Evolutionary conservation across 2,888 invertebrate species (phyloP).

Genomic region (Pilophorus perplexus): DNA sequence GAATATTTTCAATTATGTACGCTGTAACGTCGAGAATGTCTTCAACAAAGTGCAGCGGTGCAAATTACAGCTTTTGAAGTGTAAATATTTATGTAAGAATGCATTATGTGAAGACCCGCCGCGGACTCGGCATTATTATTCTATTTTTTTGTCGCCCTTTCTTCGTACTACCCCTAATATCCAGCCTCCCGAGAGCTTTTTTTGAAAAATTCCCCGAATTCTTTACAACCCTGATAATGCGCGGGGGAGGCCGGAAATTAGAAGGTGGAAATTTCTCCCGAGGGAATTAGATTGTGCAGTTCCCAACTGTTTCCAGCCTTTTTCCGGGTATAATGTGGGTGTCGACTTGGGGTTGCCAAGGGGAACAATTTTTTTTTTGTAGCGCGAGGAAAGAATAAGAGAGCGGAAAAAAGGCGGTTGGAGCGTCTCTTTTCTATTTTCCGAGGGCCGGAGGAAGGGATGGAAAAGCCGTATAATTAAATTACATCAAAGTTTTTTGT

Average conservation of each 20-base stretch:
- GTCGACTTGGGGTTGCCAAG: constrained; percentile 1
- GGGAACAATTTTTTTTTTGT: neutral
- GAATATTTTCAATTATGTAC: no score
- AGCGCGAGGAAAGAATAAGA: no score
- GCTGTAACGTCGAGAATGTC: no score
- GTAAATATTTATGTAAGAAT: no score
- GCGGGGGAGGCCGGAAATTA: constrained; percentile 16
- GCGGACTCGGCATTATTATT: no score
- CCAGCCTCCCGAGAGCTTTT: neutral
- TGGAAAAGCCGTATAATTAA: constrained; percentile 39
- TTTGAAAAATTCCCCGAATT: neutral
- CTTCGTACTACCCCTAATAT: neutral
- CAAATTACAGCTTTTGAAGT: no score
- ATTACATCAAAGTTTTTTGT: constrained; percentile 40
- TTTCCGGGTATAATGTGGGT: constrained; percentile 8
- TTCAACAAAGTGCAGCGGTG: no score
- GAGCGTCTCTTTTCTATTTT: no score
- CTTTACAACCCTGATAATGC: neutral
- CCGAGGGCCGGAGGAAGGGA: neutral
- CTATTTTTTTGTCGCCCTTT: no score
- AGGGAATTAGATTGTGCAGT: constrained; percentile 32
- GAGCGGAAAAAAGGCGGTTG: neutral
- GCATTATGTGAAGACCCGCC: no score
- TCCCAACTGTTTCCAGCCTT: constrained; percentile 10
- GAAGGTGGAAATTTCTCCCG: constrained; percentile 25